Percentiles rank a stretch among this genome's conserved stretches.
phyloP scores from a whole-genome alignment of 2,888 invertebrate genomes.

The Erynnis tages region DNA sequence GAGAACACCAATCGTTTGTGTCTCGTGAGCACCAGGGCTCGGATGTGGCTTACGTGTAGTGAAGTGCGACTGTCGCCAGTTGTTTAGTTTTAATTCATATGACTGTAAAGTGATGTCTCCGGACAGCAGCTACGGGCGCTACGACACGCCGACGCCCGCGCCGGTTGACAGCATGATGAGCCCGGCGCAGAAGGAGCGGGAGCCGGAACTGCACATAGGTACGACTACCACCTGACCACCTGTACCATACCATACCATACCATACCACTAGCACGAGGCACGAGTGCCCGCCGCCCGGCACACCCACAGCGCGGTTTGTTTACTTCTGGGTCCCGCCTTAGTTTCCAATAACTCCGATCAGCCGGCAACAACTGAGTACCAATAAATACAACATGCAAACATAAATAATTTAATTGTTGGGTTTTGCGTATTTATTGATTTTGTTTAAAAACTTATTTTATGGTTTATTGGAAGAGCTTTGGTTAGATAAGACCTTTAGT shows the following conservation, averaged over 20 bases:
- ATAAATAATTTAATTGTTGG: too few species aligned
- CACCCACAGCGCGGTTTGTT: constrained; percentile 27
- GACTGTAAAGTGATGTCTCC: constrained; percentile 84
- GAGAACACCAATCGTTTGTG: constrained; percentile 54
- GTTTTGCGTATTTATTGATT: too few species aligned
- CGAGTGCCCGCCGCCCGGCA: neutral
- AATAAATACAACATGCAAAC: neutral
- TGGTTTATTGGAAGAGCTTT: too few species aligned
- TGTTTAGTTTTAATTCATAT: constrained; percentile 55
- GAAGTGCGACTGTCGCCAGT: constrained; percentile 65
- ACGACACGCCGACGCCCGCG: constrained; percentile 79
- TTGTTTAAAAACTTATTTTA: too few species aligned
- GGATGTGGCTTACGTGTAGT: constrained; percentile 74
- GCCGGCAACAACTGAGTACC: neutral
- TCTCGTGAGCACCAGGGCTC: constrained; percentile 46
- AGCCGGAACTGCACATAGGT: constrained; percentile 89
- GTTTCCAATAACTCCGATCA: neutral
- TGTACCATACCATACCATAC: too few species aligned
- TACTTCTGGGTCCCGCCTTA: constrained; percentile 21
- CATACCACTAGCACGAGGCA: too few species aligned
- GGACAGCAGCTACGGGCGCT: constrained; percentile 84
- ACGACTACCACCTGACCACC: constrained; percentile 33
- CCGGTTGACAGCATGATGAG: constrained; percentile 77
- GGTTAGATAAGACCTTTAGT: too few species aligned
- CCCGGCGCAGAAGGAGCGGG: constrained; percentile 74